Evolutionary conservation across 2,888 invertebrate genomes (phyloP).

Genomic region (Apamea monoglypha): DNA sequence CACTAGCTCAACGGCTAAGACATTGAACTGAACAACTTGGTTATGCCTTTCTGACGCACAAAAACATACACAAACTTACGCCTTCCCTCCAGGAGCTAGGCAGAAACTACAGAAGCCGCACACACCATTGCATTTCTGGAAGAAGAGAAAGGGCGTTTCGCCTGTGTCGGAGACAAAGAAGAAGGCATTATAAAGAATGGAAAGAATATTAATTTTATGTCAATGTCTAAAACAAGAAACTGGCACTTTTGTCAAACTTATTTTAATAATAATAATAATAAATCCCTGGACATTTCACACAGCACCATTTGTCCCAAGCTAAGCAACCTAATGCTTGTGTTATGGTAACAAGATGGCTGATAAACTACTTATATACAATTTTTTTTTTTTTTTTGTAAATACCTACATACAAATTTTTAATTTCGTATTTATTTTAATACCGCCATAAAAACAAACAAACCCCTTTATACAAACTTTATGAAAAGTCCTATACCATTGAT

Average conservation of each 20-base stretch:
- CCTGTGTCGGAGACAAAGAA: neutral
- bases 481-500: neutral
- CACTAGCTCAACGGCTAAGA: neutral
- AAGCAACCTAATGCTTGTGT: no score
- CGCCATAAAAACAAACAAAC: neutral
- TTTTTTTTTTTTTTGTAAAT: no score
- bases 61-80: no score
- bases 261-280: no score
- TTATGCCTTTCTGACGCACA: neutral
- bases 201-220: neutral
- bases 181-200: no score
- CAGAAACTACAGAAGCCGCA: neutral
- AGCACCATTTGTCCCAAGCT: no score
- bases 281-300: no score
- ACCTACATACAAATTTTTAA: no score
- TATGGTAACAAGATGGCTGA: no score
- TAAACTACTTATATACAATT: no score
- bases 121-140: neutral
- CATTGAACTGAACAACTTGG: neutral
- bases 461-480: neutral
- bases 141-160: fast-evolving
- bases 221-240: no score
- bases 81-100: no score
- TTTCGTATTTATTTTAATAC: neutral
- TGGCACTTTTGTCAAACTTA: neutral